Conservation (phyloP, 2,797 vertebrate genomes). For the Aselliscus stoliczkanus region DNA sequence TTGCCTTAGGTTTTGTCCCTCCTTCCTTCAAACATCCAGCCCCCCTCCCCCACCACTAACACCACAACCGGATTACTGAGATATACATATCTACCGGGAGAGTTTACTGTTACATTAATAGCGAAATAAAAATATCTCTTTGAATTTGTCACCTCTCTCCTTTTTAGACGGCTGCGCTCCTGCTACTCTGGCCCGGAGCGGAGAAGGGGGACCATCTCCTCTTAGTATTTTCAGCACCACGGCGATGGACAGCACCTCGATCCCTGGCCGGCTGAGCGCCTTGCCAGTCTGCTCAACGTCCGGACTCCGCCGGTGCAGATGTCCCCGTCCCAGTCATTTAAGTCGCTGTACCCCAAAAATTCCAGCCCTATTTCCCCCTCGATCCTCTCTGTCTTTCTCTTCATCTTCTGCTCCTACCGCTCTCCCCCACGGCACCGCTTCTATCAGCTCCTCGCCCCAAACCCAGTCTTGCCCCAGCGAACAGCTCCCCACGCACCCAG, state of each 20-base stretch:
- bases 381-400: constrained; percentile 17
- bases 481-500: constrained; percentile 68
- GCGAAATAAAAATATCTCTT: constrained; percentile 65
- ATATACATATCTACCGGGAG: constrained; percentile 51
- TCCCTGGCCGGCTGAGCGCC: neutral
- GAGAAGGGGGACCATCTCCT: neutral
- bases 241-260: constrained; percentile 79
- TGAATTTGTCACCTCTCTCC: constrained; percentile 49
- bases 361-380: neutral
- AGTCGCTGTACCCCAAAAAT: constrained; percentile 40
- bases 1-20: constrained; percentile 64
- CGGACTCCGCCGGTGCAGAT: constrained; percentile 16
- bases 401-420: constrained; percentile 5
- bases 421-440: constrained; percentile 10
- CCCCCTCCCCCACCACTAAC: neutral
- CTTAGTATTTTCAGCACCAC: constrained; percentile 73
- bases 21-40: constrained; percentile 63
- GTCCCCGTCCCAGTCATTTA: constrained; percentile 48
- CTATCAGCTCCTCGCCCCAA: constrained; percentile 34
- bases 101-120: constrained; percentile 65
- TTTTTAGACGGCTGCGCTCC: constrained; percentile 64
- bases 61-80: constrained; percentile 61
- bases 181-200: constrained; percentile 41
- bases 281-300: constrained; percentile 52
- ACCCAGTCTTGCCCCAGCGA: constrained; percentile 62